These are phyloP conservation scores for Cybosia mesomella DNA, from an alignment of 2,888 invertebrate genomes.

Conservation along the genomic window DNA sequence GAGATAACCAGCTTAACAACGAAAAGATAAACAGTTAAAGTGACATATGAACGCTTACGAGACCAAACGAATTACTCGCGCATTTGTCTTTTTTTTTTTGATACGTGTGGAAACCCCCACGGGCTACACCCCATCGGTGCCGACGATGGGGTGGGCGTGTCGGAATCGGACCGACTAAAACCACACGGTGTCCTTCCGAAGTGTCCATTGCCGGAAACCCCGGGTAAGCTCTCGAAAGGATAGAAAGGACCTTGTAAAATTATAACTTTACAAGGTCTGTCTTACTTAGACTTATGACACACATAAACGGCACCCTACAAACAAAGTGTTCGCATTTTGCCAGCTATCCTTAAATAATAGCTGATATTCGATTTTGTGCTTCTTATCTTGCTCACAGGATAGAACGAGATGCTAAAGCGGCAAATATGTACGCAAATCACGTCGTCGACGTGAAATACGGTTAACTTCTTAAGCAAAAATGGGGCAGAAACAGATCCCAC, in stretches of 20 bases:
- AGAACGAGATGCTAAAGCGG: conserved; percentile 29
- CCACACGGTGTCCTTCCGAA: too few relatives aligned
- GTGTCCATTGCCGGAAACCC: too few relatives aligned
- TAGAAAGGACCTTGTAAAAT: too few relatives aligned
- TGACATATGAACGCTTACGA: neutral
- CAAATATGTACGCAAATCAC: conserved; percentile 63
- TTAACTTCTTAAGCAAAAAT: conserved; percentile 42
- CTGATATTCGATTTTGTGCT: conserved; percentile 34
- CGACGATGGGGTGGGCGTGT: too few relatives aligned
- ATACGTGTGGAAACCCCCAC: too few relatives aligned
- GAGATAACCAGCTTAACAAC: neutral
- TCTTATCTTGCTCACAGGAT: conserved; percentile 28
- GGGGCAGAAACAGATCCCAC: conserved; percentile 25
- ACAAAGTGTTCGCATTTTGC: neutral
- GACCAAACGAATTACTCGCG: neutral
- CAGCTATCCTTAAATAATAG: conserved; percentile 27
- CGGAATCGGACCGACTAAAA: too few relatives aligned
- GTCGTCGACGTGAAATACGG: conserved; percentile 66
- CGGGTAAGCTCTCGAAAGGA: too few relatives aligned
- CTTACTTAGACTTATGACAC: neutral
- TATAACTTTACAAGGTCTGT: neutral
- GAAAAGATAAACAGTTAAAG: neutral
- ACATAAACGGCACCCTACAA: neutral
- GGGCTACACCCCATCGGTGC: too few relatives aligned
- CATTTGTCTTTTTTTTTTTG: neutral